Base-by-base conservation (phyloP, 2,797 vertebrate genomes). In the Falco rusticolus region DNA sequence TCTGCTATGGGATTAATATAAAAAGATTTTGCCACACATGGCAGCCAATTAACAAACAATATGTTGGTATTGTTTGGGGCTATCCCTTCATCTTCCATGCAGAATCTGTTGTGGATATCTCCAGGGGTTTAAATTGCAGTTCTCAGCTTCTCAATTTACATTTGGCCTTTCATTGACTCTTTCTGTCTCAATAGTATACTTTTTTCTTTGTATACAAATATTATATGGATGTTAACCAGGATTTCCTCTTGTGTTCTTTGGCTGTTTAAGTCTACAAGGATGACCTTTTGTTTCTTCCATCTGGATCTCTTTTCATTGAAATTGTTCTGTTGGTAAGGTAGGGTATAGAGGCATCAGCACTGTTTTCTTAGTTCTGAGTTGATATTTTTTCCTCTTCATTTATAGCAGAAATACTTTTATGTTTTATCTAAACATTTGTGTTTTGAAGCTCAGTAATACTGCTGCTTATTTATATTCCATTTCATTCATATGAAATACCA, bases 21-120 rank as follows among this genome's bases (percentile, higher is more conserved):
- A 89, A 97, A 95, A 96, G 86, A 95, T 93, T 96, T 96, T 94
- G 82, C 71, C 94, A 96, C 97, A 97, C 94, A 97, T 96, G 96
- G 92, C 87, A 93, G 88, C 83, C 95, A 95, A 94, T 97, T 97
- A 97, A 93, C 94, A 97, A 97, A 96, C 90, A 96, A 94, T 97
- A 95, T 94, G 95, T 80, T 96, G 95, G 78, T 90, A 56, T 90
- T 93, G 81, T 96, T 96, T 85, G 86, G 84, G 45, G 41, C 59
- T 88, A 72, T 86, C 71, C 87, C 85, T 93, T 94, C 84, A 91
- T 95, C 65, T 92, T 93, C 75, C 71, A 92, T 92, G 88, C 74
- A 93, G 79, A 90, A 84, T 96, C 53, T 81, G 74, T 90, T 89
- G 54, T 90, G 34, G 34, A 9, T 64, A 51, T 88, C 95, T 95